Conservation (phyloP, 2,113 vertebrate species). For the Thalassoma bifasciatum region DNA sequence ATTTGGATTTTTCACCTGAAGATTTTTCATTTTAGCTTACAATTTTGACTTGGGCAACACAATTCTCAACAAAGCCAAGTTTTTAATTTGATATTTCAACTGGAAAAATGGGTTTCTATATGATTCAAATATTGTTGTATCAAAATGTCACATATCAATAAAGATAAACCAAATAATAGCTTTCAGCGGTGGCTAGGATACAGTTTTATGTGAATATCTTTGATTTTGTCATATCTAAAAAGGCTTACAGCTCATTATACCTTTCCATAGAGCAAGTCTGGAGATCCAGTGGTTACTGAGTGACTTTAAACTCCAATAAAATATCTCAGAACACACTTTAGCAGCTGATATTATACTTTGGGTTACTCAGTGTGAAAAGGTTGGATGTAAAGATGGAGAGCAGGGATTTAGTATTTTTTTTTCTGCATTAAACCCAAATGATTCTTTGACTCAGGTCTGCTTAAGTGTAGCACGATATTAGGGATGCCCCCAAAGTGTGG, state of each 20-base stretch:
- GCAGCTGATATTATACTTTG: not conserved
- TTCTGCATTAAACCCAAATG: conserved; percentile 29
- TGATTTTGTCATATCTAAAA: too few species aligned
- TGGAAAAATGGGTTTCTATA: too few species aligned
- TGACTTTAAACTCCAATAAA: not conserved
- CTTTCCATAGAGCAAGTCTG: not conserved
- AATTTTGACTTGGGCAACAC: too few species aligned
- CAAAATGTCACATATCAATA: too few species aligned
- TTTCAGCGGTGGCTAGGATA: too few species aligned
- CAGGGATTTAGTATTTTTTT: conserved; percentile 1
- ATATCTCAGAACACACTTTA: not conserved
- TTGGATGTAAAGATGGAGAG: not conserved
- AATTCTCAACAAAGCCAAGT: too few species aligned
- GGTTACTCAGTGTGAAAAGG: not conserved
- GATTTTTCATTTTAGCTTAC: too few species aligned
- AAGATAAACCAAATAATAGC: too few species aligned
- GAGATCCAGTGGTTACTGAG: not conserved
- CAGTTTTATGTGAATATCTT: too few species aligned
- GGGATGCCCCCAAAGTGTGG: conserved; percentile 13
- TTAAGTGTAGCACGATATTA: conserved; percentile 64
- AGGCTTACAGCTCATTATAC: not conserved
- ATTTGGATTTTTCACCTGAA: too few species aligned
- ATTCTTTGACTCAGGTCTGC: conserved; percentile 75
- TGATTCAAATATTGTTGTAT: too few species aligned
- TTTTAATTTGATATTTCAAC: too few species aligned